A percentile compares a stretch with the other conserved stretches of the same genome.
Conservation (phyloP, 2,888 invertebrate species). For the Pandemis cinnamomeana region DNA sequence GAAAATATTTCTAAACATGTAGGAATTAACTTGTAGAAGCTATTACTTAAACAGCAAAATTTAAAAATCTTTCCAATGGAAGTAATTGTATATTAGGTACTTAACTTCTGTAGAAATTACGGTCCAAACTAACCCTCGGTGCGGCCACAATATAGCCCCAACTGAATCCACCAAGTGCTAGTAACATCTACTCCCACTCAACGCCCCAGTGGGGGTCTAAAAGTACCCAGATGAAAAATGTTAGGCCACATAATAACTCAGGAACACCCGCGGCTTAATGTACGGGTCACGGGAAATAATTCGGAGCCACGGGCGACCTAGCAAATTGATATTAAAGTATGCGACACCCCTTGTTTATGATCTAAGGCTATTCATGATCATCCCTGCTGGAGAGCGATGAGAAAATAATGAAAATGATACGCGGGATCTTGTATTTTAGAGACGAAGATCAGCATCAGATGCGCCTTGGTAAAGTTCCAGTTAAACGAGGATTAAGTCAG, state of each 20-base stretch:
- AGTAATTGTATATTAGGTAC: too few species aligned
- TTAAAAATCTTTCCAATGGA: too few species aligned
- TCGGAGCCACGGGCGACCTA: constrained; percentile 39
- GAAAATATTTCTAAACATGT: too few species aligned
- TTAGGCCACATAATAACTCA: constrained; percentile 35
- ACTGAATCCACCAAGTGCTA: constrained; percentile 14
- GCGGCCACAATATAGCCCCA: background rate
- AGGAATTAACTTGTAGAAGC: too few species aligned
- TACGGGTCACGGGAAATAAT: constrained; percentile 26
- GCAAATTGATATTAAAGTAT: constrained; percentile 40
- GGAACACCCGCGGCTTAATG: constrained; percentile 36
- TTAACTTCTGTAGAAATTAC: background rate
- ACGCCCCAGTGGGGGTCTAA: constrained; percentile 37
- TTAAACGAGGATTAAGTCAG: too few species aligned
- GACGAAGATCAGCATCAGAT: background rate
- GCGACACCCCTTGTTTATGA: constrained; percentile 39
- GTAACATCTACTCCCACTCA: constrained; percentile 30
- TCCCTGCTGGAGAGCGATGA: constrained; percentile 22
- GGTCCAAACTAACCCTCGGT: background rate
- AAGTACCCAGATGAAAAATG: constrained; percentile 40
- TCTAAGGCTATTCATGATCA: constrained; percentile 1
- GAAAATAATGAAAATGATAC: constrained; percentile 16
- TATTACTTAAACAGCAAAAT: too few species aligned
- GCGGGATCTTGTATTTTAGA: background rate
- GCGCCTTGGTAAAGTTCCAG: background rate